phyloP scores from a whole-genome alignment of 2,888 invertebrate species.

The Aradus depressus region DNA sequence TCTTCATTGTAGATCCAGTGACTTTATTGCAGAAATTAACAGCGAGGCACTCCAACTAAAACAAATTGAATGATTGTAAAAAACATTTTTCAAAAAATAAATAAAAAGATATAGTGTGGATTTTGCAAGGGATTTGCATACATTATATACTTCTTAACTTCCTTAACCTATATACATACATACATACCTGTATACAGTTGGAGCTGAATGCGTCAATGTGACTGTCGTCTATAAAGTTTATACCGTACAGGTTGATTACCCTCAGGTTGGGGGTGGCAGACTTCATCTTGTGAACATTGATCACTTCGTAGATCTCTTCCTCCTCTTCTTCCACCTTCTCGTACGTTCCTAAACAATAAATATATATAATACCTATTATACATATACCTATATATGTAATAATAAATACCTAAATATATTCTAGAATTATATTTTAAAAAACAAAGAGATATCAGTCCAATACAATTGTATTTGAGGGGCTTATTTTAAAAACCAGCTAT shows the following conservation, averaged over 20 bases:
- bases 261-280: constrained; percentile 94
- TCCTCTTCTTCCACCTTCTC: constrained; percentile 97
- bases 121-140: background rate
- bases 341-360: constrained; percentile 60
- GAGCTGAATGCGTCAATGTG: constrained; percentile 97
- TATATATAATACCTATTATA: too few species aligned
- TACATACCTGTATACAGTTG: constrained; percentile 73
- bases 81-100: background rate
- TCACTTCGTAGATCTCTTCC: constrained; percentile 97
- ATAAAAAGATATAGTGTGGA: background rate
- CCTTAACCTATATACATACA: background rate
- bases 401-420: too few species aligned
- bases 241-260: constrained; percentile 96
- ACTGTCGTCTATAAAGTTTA: constrained; percentile 95
- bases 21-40: constrained; percentile 97
- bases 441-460: too few species aligned
- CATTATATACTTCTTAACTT: too few species aligned
- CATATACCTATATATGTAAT: too few species aligned
- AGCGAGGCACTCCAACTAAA: constrained; percentile 86
- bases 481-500: too few species aligned
- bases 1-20: constrained; percentile 89
- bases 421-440: too few species aligned
- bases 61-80: constrained; percentile 22
- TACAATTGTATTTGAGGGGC: too few species aligned
- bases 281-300: constrained; percentile 97